These are phyloP conservation scores for Alouatta caraya DNA, from an alignment of 2,797 vertebrate species.

Conservation along the genomic window DNA sequence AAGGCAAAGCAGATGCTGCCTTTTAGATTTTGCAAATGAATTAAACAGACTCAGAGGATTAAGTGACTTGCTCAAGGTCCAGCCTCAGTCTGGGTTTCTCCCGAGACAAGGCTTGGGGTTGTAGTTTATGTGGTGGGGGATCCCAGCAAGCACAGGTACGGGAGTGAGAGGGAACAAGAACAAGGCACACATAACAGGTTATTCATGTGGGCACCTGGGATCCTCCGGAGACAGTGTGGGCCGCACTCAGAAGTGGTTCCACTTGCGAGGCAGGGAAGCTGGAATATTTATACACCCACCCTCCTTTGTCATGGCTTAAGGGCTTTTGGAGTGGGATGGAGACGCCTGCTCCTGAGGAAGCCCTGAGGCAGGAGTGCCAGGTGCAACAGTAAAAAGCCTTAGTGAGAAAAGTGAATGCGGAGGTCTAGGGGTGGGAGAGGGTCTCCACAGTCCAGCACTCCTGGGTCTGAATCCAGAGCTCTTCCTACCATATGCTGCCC, in stretches of 20 bases:
- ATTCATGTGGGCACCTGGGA: not conserved
- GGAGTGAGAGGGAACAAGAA: not conserved
- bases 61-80: not conserved
- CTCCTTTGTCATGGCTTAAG: not conserved
- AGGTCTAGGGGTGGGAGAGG: not conserved
- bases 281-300: not conserved
- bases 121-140: not conserved
- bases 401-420: not conserved
- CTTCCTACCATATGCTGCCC: not conserved
- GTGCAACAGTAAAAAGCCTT: not conserved
- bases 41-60: not conserved
- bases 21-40: not conserved
- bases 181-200: not conserved
- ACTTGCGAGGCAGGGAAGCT: rapidly evolving
- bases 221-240: not conserved
- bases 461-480: not conserved
- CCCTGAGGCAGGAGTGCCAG: not conserved
- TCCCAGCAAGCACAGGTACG: not conserved
- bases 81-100: not conserved
- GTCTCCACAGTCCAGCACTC: not conserved
- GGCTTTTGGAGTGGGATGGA: not conserved
- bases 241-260: not conserved
- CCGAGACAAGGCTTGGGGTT: not conserved
- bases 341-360: not conserved
- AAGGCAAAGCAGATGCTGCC: not conserved